phyloP scores from a whole-genome alignment of 2,797 vertebrate species.

The Clarias laeviceps region DNA sequence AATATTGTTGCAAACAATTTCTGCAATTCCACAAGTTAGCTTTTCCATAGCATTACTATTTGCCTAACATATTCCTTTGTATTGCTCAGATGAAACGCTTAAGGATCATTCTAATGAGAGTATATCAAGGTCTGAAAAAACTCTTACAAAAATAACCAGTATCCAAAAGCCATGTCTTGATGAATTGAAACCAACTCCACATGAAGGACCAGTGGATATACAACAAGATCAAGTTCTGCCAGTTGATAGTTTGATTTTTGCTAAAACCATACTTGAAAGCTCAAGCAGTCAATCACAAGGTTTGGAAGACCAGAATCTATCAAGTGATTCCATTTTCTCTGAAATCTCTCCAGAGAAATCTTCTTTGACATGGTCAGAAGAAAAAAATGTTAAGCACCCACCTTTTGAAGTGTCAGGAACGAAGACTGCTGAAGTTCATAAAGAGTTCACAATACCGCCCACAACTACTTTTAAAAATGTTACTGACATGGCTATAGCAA shows the following conservation, averaged over 20 bases:
- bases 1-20: not conserved
- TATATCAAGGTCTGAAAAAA: slow-evolving; percentile 68
- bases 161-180: slow-evolving; percentile 58
- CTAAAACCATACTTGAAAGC: not conserved
- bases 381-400: not conserved
- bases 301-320: not conserved
- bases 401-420: not conserved
- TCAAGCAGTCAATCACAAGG: not conserved
- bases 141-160: slow-evolving; percentile 69
- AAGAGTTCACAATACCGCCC: not conserved
- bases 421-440: not conserved
- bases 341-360: not conserved
- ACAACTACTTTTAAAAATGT: not conserved
- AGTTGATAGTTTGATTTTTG: slow-evolving; percentile 7
- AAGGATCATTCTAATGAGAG: slow-evolving; percentile 77
- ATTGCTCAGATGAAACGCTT: slow-evolving; percentile 77
- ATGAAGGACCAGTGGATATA: not conserved
- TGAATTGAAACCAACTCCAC: not conserved
- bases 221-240: slow-evolving; percentile 7
- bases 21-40: not conserved
- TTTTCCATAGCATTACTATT: slow-evolving; percentile 12
- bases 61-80: slow-evolving; percentile 58
- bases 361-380: slow-evolving; percentile 2
- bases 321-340: not conserved
- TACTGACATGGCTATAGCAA: not conserved